Conservation (phyloP, 1,140 invertebrate genomes). For the Aphaenogaster rudis region DNA sequence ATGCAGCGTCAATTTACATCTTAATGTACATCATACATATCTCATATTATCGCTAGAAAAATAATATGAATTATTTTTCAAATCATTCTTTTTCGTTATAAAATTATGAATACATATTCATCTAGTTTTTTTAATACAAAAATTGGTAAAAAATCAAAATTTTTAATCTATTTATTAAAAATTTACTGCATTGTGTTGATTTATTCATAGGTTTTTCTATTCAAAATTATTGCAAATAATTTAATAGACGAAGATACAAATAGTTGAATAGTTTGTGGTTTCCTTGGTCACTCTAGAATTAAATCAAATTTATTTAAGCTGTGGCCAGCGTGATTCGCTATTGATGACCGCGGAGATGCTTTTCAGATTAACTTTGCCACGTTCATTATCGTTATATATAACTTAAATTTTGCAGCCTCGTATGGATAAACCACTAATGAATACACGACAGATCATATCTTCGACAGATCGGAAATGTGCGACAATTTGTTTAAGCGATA, state of each 20-base stretch:
- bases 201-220: not conserved
- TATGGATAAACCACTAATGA: conserved; percentile 29
- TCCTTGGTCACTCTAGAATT: not conserved
- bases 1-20: not conserved
- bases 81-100: not conserved
- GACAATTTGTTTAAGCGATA: conserved; percentile 52
- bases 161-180: conserved; percentile 3
- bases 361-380: not conserved
- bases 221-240: conserved; percentile 11
- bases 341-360: not conserved
- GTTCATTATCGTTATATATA: conserved; percentile 17
- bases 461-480: conserved; percentile 20
- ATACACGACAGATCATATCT: conserved; percentile 9
- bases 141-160: not conserved
- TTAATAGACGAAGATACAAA: not conserved
- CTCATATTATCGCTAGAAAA: not conserved
- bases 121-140: not conserved
- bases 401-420: not conserved
- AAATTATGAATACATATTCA: not conserved
- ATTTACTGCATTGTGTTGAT: not conserved
- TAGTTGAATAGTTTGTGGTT: not conserved
- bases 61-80: not conserved
- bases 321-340: not conserved
- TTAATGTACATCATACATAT: not conserved
- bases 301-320: conserved; percentile 1